phyloP scores from a whole-genome alignment of 2,113 vertebrate species.

The Neopipo cinnamomea region DNA sequence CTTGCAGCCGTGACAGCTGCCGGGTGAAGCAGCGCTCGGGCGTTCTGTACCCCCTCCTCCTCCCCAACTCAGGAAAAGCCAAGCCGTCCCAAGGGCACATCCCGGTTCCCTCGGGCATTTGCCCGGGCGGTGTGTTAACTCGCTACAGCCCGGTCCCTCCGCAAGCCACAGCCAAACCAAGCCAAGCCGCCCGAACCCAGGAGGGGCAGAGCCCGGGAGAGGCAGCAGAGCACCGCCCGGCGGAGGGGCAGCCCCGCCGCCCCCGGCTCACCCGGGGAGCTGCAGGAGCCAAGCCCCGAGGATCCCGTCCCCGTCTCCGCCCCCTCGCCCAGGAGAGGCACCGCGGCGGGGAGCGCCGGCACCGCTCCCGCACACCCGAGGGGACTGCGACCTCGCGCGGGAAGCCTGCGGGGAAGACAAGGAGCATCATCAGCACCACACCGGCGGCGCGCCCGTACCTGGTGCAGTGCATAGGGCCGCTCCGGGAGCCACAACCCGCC shows the following conservation, averaged over 20 bases:
- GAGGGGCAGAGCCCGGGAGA: neutral
- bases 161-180: neutral
- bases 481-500: rapidly evolving
- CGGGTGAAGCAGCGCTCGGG: neutral
- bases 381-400: neutral
- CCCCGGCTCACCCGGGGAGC: no score
- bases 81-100: neutral
- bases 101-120: rapidly evolving
- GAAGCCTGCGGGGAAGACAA: rapidly evolving
- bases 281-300: neutral
- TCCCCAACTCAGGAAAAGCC: rapidly evolving
- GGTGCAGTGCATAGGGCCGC: neutral
- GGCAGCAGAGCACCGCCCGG: neutral
- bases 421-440: no score
- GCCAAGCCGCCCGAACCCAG: neutral
- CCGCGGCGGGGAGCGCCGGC: neutral
- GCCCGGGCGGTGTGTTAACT: rapidly evolving
- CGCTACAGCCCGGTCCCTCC: neutral
- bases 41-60: neutral
- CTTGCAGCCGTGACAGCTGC: rapidly evolving
- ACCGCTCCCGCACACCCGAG: neutral
- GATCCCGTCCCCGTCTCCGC: no score
- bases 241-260: neutral
- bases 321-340: neutral
- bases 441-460: neutral